phyloP scores from a whole-genome alignment of 1,140 invertebrate species.

The Pseudomyrmex cubaensis region DNA sequence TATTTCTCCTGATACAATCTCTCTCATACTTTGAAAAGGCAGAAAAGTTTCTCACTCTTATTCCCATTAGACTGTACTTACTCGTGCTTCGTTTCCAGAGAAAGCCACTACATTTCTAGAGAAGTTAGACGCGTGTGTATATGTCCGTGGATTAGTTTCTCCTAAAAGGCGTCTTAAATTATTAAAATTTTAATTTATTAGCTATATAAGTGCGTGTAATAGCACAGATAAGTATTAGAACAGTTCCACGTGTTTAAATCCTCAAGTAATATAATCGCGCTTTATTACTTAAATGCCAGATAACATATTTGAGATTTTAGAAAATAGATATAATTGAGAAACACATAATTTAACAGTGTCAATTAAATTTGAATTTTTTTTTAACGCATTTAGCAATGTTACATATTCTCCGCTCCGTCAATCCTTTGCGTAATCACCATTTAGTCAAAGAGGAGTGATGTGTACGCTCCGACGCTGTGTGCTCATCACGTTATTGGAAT shows the following conservation, averaged over 20 bases:
- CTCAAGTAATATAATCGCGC: too few relatives aligned
- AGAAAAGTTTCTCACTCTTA: constrained; percentile 67
- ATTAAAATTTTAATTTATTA: constrained; percentile 20
- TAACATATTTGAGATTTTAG: too few relatives aligned
- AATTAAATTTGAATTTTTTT: too few relatives aligned
- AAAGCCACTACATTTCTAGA: constrained; percentile 29
- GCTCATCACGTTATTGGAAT: constrained; percentile 64
- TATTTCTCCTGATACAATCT: constrained; percentile 70
- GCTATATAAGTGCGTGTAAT: neutral
- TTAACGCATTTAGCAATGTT: neutral
- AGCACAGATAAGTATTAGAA: too few relatives aligned
- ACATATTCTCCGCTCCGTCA: neutral
- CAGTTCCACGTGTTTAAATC: too few relatives aligned
- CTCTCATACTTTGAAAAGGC: constrained; percentile 64
- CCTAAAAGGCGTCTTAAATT: neutral
- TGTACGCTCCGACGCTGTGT: constrained; percentile 29
- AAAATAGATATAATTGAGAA: too few relatives aligned
- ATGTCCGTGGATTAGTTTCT: neutral
- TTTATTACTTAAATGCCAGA: too few relatives aligned
- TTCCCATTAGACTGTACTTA: constrained; percentile 69
- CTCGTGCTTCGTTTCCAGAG: constrained; percentile 50
- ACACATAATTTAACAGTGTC: too few relatives aligned
- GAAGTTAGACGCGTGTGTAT: constrained; percentile 30
- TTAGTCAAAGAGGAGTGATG: constrained; percentile 1
- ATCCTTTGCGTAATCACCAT: constrained; percentile 66